Conservation (phyloP, 2,113 vertebrate species). For the Abramis brama region DNA sequence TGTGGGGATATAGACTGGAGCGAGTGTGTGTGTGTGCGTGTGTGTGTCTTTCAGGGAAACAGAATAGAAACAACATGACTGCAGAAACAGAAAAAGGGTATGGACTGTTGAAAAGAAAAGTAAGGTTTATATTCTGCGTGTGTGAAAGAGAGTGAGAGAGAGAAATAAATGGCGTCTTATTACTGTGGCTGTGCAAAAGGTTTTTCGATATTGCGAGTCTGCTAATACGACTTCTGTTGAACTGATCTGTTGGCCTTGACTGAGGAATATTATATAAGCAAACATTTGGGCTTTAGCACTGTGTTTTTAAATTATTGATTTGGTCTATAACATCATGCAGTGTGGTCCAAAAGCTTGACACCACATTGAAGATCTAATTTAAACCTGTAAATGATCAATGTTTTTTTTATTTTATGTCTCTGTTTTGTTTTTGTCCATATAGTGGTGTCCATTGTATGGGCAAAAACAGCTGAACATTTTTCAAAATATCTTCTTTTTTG, state of each 20-base stretch:
- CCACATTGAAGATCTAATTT: neutral
- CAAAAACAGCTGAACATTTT: neutral
- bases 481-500: neutral
- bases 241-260: conserved; percentile 4
- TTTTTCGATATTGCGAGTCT: conserved; percentile 18
- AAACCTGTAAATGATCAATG: neutral
- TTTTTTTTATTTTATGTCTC: neutral
- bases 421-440: neutral
- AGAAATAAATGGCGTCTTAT: neutral
- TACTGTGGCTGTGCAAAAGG: conserved; percentile 22
- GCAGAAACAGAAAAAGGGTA: conserved; percentile 19
- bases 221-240: neutral
- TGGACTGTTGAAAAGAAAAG: conserved; percentile 15
- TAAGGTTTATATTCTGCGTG: neutral
- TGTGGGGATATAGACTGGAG: conserved; percentile 10
- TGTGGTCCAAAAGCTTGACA: neutral
- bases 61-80: conserved; percentile 19
- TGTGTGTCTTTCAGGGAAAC: neutral
- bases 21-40: neutral
- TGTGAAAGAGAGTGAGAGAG: too few species aligned
- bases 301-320: neutral
- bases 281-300: neutral
- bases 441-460: neutral
- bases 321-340: neutral
- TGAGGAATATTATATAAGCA: conserved; percentile 4